Evolutionary conservation across 2,113 vertebrate species (phyloP).

Genomic region (Protomyctophum bolini): DNA sequence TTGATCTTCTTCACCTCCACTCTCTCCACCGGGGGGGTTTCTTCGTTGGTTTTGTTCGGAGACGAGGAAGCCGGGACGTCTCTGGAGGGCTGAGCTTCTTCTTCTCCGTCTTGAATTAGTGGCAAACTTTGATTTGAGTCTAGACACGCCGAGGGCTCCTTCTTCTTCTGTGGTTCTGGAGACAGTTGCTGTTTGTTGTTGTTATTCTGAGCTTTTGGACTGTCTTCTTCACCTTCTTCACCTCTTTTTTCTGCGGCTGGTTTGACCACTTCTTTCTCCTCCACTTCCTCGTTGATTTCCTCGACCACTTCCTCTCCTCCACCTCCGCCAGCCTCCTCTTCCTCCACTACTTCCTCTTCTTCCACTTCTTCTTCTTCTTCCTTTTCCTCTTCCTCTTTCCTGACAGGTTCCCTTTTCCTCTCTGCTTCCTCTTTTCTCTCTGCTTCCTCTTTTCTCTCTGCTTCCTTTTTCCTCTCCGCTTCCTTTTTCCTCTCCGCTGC

Average conservation of each 20-base stretch:
- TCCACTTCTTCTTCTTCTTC: slow-evolving; percentile 42
- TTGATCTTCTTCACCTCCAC: slow-evolving; percentile 83
- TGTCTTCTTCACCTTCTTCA: slow-evolving; percentile 16
- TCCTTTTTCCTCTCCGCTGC: slow-evolving; percentile 62
- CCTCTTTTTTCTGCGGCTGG: not conserved
- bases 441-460: slow-evolving; percentile 29
- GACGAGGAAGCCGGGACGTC: not conserved
- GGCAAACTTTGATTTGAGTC: too few species aligned
- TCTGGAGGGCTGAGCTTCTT: slow-evolving; percentile 16
- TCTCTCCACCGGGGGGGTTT: slow-evolving; percentile 67
- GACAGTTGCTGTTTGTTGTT: slow-evolving; percentile 2
- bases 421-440: slow-evolving; percentile 59
- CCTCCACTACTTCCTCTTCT: slow-evolving; percentile 61
- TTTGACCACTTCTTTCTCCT: slow-evolving; percentile 3
- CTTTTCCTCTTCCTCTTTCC: slow-evolving; percentile 59
- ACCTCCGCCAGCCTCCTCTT: slow-evolving; percentile 40
- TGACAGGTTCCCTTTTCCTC: slow-evolving; percentile 56
- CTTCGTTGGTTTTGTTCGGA: slow-evolving; percentile 26
- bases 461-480: slow-evolving; percentile 64
- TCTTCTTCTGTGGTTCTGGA: not conserved
- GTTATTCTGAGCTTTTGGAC: not conserved
- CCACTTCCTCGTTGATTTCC: slow-evolving; percentile 66
- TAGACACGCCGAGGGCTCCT: too few species aligned
- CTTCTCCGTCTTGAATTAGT: not conserved
- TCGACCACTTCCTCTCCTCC: slow-evolving; percentile 65